A percentile compares a stretch with the other conserved stretches of the same genome.
phyloP scores from a whole-genome alignment of 2,113 vertebrate genomes.

The Anarhynchus alexandrinus region DNA sequence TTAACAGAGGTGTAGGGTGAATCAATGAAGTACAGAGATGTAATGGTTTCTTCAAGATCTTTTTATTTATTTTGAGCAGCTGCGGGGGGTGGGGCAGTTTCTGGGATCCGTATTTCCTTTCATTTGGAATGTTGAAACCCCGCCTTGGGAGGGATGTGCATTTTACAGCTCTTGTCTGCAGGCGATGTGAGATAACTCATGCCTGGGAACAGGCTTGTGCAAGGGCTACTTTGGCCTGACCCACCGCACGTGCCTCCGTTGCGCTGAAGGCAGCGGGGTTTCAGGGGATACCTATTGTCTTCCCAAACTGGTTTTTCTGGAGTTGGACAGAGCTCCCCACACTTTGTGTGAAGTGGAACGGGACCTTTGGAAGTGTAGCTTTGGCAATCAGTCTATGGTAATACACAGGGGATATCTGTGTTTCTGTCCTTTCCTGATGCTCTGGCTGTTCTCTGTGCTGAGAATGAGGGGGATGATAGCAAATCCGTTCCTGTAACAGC shows the following conservation, averaged over 20 bases:
- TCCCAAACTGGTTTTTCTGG: not conserved
- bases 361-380: not conserved
- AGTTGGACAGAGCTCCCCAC: not conserved
- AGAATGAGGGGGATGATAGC: not conserved
- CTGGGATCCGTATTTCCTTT: not conserved
- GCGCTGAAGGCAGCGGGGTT: not conserved
- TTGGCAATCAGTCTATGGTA: not conserved
- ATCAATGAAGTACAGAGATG: not conserved
- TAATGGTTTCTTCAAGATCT: not conserved
- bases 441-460: not conserved
- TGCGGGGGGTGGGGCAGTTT: not conserved
- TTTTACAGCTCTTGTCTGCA: not conserved
- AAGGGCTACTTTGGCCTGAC: not conserved
- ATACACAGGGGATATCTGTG: not conserved
- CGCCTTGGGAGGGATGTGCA: not conserved
- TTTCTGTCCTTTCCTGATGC: not conserved
- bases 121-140: not conserved
- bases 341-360: not conserved
- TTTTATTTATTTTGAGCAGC: not conserved
- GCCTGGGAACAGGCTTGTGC: slow-evolving; percentile 7
- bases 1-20: not conserved
- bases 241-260: fast-evolving
- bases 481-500: not conserved
- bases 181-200: not conserved
- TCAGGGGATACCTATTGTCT: not conserved